Evolutionary conservation across 2,113 vertebrate genomes (phyloP).

Genomic region (Carassius carassius): DNA sequence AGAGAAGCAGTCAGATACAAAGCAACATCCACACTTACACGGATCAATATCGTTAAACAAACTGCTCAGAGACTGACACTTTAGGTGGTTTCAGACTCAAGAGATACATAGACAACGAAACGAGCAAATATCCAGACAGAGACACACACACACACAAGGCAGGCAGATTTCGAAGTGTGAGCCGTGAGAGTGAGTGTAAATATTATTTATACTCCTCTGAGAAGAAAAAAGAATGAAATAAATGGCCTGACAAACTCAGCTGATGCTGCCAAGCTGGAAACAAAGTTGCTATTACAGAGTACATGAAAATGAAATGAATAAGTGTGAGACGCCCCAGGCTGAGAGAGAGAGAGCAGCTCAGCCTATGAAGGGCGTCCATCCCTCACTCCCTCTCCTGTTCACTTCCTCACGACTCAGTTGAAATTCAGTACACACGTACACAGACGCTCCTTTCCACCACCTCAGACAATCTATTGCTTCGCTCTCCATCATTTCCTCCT

Average conservation of each 20-base stretch:
- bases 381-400: not conserved
- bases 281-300: conserved; percentile 16
- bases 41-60: too few species aligned
- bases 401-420: not conserved
- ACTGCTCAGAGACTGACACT: too few species aligned
- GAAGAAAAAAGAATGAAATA: not conserved
- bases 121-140: too few species aligned
- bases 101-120: too few species aligned
- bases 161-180: too few species aligned
- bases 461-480: conserved; percentile 41
- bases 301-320: conserved; percentile 42
- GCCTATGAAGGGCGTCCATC: not conserved
- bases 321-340: conserved; percentile 20
- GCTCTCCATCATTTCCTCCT: conserved; percentile 31
- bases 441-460: conserved; percentile 22
- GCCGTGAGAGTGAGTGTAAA: too few species aligned
- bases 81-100: too few species aligned
- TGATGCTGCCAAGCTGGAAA: conserved; percentile 24
- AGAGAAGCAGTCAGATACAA: not conserved
- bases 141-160: too few species aligned
- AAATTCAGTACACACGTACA: conserved; percentile 33
- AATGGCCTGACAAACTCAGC: conserved; percentile 10
- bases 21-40: conserved; percentile 4
- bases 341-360: not conserved
- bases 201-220: too few species aligned